phyloP scores from a whole-genome alignment of 35 echinoderm and acorn worm genomes.

The Lytechinus variegatus region DNA sequence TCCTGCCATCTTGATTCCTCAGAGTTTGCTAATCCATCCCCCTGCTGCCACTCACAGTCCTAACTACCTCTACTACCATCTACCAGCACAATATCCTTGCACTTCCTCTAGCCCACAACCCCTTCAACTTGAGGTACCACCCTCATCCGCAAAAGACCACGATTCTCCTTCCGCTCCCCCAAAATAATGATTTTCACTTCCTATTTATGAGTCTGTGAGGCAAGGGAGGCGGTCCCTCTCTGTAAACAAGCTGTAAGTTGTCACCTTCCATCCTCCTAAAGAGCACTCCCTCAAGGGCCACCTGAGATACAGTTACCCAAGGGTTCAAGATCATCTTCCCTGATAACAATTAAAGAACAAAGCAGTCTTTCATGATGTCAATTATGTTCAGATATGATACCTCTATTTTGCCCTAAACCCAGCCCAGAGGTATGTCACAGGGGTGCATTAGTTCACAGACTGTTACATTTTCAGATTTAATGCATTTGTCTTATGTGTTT shows the following conservation, averaged over 20 bases:
- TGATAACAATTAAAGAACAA: conserved; percentile 30
- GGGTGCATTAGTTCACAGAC: not conserved
- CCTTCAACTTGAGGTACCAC: no score
- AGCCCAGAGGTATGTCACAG: conserved; percentile 18
- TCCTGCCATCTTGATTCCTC: not conserved
- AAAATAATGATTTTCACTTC: not conserved
- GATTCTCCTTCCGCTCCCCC: no score
- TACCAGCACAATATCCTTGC: no score
- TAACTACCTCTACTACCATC: no score
- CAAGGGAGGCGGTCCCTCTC: not conserved
- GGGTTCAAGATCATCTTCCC: conserved; percentile 30
- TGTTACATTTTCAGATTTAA: conserved; percentile 9
- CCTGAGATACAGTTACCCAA: not conserved
- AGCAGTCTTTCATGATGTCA: conserved; percentile 35
- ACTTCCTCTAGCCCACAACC: no score
- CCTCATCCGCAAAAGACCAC: no score
- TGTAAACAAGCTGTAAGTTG: conserved; percentile 47
- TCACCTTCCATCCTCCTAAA: conserved; percentile 4
- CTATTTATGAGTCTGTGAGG: not conserved
- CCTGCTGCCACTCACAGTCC: no score
- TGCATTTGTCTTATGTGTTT: not conserved
- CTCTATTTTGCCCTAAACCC: conserved; percentile 8
- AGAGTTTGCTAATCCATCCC: no score
- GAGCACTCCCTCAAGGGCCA: not conserved
- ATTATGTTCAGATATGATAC: conserved; percentile 30